A percentile compares a stretch with the other conserved stretches of the same genome.
Evolutionary conservation across 2,888 invertebrate genomes (phyloP).

Genomic region (Myathropa florea): DNA sequence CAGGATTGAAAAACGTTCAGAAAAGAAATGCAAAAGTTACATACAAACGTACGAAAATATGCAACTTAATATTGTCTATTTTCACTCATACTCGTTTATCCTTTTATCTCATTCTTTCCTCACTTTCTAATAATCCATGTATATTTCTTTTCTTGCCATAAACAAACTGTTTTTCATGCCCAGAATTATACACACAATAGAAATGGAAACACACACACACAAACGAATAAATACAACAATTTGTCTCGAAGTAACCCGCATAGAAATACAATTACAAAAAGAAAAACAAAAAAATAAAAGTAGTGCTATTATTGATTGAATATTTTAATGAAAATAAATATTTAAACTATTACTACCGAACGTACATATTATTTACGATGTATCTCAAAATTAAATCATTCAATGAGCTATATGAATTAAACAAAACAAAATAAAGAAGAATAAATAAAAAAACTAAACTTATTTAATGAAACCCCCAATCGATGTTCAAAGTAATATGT

Average conservation of each 20-base stretch:
- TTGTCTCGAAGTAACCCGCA: slow-evolving; percentile 30
- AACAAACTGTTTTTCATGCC: slow-evolving; percentile 6
- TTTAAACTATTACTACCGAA: slow-evolving; percentile 41
- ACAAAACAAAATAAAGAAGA: slow-evolving; percentile 15
- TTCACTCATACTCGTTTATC: neutral
- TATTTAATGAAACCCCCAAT: slow-evolving; percentile 29
- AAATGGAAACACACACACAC: slow-evolving; percentile 24
- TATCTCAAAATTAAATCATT: slow-evolving; percentile 40
- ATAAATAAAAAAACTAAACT: slow-evolving; percentile 8
- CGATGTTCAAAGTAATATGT: slow-evolving; percentile 63
- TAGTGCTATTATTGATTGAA: slow-evolving; percentile 49
- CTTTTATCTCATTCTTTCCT: neutral
- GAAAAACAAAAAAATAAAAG: slow-evolving; percentile 1
- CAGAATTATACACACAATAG: slow-evolving; percentile 38
- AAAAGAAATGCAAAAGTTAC: neutral
- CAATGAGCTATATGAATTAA: slow-evolving; percentile 44
- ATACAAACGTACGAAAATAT: neutral
- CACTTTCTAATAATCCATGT: no score
- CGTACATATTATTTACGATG: slow-evolving; percentile 51
- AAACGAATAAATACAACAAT: slow-evolving; percentile 20
- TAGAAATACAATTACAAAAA: slow-evolving; percentile 5
- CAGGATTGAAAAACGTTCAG: no score
- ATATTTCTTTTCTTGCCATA: slow-evolving; percentile 49
- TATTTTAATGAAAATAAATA: slow-evolving; percentile 48
- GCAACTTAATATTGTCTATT: neutral